Percentiles rank a stretch among this genome's conserved stretches.
Conservation (phyloP, 1,140 invertebrate species). For the Anthonomus grandis region DNA sequence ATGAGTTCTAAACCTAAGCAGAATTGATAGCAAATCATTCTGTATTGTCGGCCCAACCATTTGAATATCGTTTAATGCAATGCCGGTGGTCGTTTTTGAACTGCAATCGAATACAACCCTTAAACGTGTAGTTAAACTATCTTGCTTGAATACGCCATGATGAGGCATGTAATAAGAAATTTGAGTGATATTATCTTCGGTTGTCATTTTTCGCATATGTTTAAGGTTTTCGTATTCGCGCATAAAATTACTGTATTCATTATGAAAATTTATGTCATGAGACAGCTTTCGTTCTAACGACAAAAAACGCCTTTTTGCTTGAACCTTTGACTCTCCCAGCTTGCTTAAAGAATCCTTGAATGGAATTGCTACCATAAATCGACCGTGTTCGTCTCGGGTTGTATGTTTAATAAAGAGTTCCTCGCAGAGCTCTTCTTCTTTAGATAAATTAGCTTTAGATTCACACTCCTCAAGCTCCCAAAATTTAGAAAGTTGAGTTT, state of each 20-base stretch:
- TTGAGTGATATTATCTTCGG: no score
- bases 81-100: no score
- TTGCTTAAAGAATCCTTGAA: constrained; percentile 32
- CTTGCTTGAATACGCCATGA: no score
- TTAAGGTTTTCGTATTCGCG: constrained; percentile 37
- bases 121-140: constrained; percentile 32
- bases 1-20: constrained; percentile 45
- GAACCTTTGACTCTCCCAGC: constrained; percentile 38
- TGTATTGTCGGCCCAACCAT: constrained; percentile 40
- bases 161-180: no score
- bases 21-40: constrained; percentile 40
- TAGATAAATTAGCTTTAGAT: constrained; percentile 18
- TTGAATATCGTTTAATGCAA: constrained; percentile 39
- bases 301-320: constrained; percentile 39
- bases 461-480: constrained; percentile 34
- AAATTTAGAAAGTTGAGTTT: constrained; percentile 31
- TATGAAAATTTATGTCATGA: constrained; percentile 30
- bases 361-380: constrained; percentile 44
- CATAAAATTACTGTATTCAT: constrained; percentile 40
- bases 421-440: constrained; percentile 36
- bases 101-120: no score
- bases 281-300: constrained; percentile 37
- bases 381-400: constrained; percentile 26
- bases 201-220: constrained; percentile 2
- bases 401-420: constrained; percentile 35